Evolutionary conservation across 2,113 vertebrate genomes (phyloP).

Genomic region (Elephas maximus): DNA sequence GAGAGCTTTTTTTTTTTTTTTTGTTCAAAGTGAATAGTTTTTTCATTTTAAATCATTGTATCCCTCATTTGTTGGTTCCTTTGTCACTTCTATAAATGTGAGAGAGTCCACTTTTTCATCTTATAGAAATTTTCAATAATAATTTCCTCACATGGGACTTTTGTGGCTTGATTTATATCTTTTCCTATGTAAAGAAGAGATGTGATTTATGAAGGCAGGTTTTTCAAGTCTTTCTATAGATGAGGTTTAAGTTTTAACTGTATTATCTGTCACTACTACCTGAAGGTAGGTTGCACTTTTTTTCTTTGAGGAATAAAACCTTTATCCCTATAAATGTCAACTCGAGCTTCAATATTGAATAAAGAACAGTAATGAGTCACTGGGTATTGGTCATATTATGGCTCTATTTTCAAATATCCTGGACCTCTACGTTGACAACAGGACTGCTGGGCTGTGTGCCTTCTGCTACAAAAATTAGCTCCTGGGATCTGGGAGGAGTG

Average conservation of each 20-base stretch:
- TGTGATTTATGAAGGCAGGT: neutral
- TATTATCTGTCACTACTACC: constrained; percentile 26
- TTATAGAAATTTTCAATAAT: neutral
- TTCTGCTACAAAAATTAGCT: neutral
- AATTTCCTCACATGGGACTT: neutral
- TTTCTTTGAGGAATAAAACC: neutral
- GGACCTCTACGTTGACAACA: neutral
- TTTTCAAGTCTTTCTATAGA: constrained; percentile 25
- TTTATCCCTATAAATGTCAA: neutral
- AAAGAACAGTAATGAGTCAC: neutral
- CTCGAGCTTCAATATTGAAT: neutral
- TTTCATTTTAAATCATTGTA: neutral
- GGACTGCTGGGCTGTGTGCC: neutral
- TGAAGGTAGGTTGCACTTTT: neutral
- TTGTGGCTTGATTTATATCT: neutral
- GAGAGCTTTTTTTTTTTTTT: neutral
- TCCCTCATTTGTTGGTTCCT: neutral
- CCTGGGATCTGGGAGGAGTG: neutral
- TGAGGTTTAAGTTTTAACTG: constrained; percentile 17
- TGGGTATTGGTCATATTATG: neutral
- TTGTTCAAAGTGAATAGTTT: neutral
- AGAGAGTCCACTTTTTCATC: neutral
- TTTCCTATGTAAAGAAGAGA: neutral
- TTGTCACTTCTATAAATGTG: neutral
- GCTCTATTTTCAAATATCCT: neutral